These are phyloP conservation scores for Bucco capensis DNA, from an alignment of 2,113 vertebrate genomes.

Conservation along the genomic window DNA sequence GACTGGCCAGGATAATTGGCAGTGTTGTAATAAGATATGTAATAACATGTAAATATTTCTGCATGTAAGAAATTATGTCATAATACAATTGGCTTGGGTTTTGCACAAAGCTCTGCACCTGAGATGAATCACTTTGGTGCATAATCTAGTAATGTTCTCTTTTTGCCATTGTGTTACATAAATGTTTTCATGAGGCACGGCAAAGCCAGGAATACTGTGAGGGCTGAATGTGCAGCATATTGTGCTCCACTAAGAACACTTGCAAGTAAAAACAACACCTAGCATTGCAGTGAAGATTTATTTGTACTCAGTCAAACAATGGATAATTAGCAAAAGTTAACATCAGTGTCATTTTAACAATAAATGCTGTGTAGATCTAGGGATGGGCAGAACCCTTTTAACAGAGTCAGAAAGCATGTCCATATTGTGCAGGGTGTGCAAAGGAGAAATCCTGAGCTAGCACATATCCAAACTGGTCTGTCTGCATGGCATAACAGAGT, in stretches of 20 bases:
- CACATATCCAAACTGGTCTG: slow-evolving; percentile 40
- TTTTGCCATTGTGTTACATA: slow-evolving; percentile 5
- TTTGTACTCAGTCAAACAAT: not conserved
- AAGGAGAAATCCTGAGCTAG: slow-evolving; percentile 30
- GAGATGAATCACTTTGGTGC: slow-evolving; percentile 40
- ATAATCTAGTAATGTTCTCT: slow-evolving; percentile 11
- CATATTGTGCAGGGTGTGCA: not conserved
- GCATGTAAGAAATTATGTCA: slow-evolving; percentile 12
- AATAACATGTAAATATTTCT: slow-evolving; percentile 22
- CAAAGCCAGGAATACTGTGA: not conserved
- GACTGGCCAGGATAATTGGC: not conserved
- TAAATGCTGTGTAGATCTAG: not conserved
- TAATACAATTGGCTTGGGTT: not conserved
- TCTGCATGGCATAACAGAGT: not conserved
- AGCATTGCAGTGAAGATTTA: not conserved
- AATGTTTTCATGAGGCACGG: not conserved
- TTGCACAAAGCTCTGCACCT: slow-evolving; percentile 3
- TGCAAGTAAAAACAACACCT: not conserved
- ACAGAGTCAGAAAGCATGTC: not conserved
- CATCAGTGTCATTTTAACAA: not conserved
- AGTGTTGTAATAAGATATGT: not conserved
- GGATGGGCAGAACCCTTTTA: not conserved
- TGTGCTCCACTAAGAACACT: not conserved
- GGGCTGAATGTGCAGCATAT: not conserved
- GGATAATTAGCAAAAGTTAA: not conserved